Evolutionary conservation across 2,888 invertebrate species (phyloP), one percentile per base, ranked within the genome.

Genomic region (Synergus laeviventris): DNA sequence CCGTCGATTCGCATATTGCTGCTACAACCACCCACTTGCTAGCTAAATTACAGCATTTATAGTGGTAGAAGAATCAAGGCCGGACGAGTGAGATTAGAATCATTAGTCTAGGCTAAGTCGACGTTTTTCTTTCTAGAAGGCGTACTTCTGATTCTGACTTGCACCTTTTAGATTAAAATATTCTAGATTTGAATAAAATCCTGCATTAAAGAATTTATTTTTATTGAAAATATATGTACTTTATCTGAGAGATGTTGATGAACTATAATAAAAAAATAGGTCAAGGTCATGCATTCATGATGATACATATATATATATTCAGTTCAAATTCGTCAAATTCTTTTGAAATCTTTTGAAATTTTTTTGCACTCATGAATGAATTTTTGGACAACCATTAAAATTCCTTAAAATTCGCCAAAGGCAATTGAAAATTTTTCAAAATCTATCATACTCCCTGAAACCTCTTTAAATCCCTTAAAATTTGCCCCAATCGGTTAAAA

Each of bases 61-160:
- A 85, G 84, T 78, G 82, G 83, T 83, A 80, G 84, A 84, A 82
- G 87, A 85, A 83, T 84, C 88, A 88, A 89, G 87, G 87, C 88
- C 88, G 87, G 87, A 88, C 86, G 86, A 88, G 86, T 83, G 79
- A 85, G 84, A 89, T 89, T 89, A 88, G 84, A 82, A 87, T 86
- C 86, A 82, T 87, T 86, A 87, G 76, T 79, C 74, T 74, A 38
- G 38, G 39, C 73, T 39, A 76, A 76, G 61, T 76, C 76, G 54
- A 64, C 54, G 73, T 74, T 78, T 81, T 80, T 76, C 78, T 76
- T 76, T 54, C 49, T 59, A 18, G 36, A 18, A 49, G 14, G 60
- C 62, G 4, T 54, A 49, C 31, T 49, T 70, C 49, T 70, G 21
- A 18, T 54, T 49, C 70, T 49, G 4, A 24, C n/a, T 12, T 49